Conservation (phyloP, 2,888 invertebrate genomes). For the Sinhomidia bicolor region DNA sequence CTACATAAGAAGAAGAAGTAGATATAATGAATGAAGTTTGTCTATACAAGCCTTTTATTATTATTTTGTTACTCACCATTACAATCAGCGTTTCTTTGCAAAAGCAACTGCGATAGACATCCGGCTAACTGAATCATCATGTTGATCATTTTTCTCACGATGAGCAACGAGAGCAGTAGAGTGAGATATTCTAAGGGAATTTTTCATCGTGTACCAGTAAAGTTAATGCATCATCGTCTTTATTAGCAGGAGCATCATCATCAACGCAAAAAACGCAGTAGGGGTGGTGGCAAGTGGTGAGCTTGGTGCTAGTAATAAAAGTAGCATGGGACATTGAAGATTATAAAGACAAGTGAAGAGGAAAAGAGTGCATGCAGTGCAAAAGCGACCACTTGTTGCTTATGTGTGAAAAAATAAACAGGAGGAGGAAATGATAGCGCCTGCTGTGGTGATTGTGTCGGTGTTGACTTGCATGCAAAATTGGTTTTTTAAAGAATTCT, state of each 20-base stretch:
- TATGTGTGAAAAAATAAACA: slow-evolving; percentile 1
- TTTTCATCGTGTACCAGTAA: background rate
- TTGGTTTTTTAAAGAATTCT: background rate
- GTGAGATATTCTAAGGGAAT: background rate
- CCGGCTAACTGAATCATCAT: slow-evolving; percentile 72
- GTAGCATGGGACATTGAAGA: background rate
- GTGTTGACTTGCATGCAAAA: background rate
- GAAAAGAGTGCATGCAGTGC: slow-evolving; percentile 46
- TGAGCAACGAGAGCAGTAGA: slow-evolving; percentile 70
- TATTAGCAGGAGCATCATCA: no score
- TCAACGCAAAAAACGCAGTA: background rate
- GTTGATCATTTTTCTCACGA: slow-evolving; percentile 70
- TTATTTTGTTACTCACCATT: slow-evolving; percentile 15
- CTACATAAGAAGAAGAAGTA: background rate
- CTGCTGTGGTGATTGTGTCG: background rate
- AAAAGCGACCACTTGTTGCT: slow-evolving; percentile 36
- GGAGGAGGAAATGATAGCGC: background rate
- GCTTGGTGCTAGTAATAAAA: background rate
- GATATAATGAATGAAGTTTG: background rate
- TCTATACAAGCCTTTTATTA: background rate
- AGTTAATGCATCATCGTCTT: slow-evolving; percentile 5
- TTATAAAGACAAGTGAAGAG: slow-evolving; percentile 58
- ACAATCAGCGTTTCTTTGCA: background rate
- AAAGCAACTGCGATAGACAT: slow-evolving; percentile 47
- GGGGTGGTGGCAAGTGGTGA: slow-evolving; percentile 18